These are phyloP conservation scores for Melolontha melolontha DNA, from an alignment of 2,888 invertebrate species.

Conservation along the genomic window DNA sequence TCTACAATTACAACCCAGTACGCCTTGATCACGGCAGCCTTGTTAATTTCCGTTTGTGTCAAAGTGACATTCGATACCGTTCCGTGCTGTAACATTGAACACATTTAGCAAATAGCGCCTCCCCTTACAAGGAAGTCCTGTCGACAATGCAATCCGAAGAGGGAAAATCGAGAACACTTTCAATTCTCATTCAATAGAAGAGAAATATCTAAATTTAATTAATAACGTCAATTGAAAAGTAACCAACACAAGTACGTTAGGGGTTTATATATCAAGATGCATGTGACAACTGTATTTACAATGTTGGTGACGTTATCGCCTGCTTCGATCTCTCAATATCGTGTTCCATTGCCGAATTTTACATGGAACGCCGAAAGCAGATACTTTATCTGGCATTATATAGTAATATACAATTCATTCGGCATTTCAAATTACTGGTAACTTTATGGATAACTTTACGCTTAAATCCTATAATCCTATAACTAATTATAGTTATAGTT, in stretches of 20 bases:
- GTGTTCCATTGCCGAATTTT: constrained; percentile 2
- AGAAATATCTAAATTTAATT: constrained; percentile 48
- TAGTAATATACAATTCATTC: too few species aligned
- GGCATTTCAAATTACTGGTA: too few species aligned
- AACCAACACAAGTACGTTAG: constrained; percentile 5
- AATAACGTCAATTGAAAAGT: constrained; percentile 39
- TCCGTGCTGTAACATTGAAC: constrained; percentile 42
- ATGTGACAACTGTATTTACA: constrained; percentile 24
- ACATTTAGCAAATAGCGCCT: constrained; percentile 30
- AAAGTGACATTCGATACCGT: constrained; percentile 55
- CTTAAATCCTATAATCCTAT: too few species aligned
- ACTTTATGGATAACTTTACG: too few species aligned
- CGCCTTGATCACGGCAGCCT: constrained; percentile 38
- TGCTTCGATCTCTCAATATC: constrained; percentile 23
- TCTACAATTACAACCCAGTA: constrained; percentile 35
- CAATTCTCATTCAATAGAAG: constrained; percentile 3
- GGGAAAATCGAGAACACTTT: constrained; percentile 11
- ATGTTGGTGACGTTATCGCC: constrained; percentile 21
- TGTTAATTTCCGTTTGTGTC: constrained; percentile 58
- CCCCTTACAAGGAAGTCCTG: neutral
- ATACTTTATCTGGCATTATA: constrained; percentile 7
- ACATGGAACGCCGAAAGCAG: constrained; percentile 9
- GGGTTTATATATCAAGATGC: constrained; percentile 4
- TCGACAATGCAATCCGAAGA: neutral
- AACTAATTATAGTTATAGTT: too few species aligned